Conservation (phyloP, 2,113 vertebrate species). For the Lampris megalopsis region DNA sequence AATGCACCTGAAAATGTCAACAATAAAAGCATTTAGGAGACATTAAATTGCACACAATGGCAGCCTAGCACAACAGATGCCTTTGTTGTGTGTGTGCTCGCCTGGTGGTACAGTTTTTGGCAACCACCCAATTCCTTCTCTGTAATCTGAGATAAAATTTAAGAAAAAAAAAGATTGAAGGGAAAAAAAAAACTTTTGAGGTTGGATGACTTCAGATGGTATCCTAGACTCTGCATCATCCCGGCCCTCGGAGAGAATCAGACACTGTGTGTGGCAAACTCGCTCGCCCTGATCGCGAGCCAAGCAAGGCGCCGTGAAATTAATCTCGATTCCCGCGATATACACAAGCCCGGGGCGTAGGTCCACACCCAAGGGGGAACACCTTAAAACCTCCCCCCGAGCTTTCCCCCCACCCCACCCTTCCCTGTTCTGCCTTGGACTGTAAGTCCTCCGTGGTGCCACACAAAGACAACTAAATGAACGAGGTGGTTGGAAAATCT, state of each 20-base stretch:
- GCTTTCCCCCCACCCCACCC: background rate
- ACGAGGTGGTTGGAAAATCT: slow-evolving; percentile 34
- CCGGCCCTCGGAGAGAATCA: slow-evolving; percentile 64
- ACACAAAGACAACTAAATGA: slow-evolving; percentile 16
- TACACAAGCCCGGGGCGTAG: slow-evolving; percentile 39
- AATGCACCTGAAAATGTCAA: slow-evolving; percentile 78
- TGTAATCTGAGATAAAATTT: slow-evolving; percentile 61
- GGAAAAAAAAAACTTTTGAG: slow-evolving; percentile 52
- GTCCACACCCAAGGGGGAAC: slow-evolving; percentile 46
- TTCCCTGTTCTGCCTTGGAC: slow-evolving; percentile 18
- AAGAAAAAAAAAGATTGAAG: slow-evolving; percentile 31
- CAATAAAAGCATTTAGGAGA: slow-evolving; percentile 80
- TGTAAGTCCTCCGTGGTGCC: slow-evolving; percentile 2
- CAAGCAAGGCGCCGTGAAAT: slow-evolving; percentile 62
- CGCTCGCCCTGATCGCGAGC: slow-evolving; percentile 56
- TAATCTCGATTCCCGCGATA: slow-evolving; percentile 67
- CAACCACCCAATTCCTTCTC: slow-evolving; percentile 47
- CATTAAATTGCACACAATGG: slow-evolving; percentile 67
- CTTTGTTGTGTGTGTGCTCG: slow-evolving; percentile 74
- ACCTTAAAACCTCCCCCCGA: slow-evolving; percentile 20
- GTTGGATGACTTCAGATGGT: slow-evolving; percentile 70
- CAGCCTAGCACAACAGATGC: slow-evolving; percentile 68
- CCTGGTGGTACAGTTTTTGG: slow-evolving; percentile 51
- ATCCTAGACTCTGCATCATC: slow-evolving; percentile 73
- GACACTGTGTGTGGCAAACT: slow-evolving; percentile 70